phyloP scores from a whole-genome alignment of 2,888 invertebrate species.

The Troilus luridus region DNA sequence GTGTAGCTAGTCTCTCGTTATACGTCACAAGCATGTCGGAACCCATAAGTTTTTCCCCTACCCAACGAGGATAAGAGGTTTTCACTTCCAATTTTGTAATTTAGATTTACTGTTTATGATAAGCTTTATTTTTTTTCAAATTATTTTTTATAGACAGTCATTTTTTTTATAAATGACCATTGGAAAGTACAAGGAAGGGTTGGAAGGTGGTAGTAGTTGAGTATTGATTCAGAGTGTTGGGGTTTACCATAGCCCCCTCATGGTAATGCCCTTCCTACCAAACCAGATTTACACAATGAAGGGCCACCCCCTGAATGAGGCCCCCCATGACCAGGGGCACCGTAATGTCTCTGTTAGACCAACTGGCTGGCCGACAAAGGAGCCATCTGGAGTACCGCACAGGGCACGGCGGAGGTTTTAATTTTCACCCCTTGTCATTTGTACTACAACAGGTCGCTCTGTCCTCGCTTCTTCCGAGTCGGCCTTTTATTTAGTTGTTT shows the following conservation, averaged over 20 bases:
- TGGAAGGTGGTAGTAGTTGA: conserved; percentile 46
- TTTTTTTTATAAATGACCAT: background rate
- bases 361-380: conserved; percentile 51
- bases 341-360: conserved; percentile 57
- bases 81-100: no score
- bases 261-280: conserved; percentile 52
- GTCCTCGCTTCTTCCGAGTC: background rate
- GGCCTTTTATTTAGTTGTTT: background rate
- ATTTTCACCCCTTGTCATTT: conserved; percentile 54
- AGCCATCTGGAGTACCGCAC: conserved; percentile 56
- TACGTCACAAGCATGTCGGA: no score
- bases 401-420: conserved; percentile 36
- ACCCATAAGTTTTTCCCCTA: no score
- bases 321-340: background rate
- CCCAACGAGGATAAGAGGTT: no score
- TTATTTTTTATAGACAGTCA: background rate
- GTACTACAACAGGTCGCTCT: conserved; percentile 34
- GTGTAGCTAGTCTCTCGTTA: no score
- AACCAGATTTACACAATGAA: conserved; percentile 58
- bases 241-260: conserved; percentile 59
- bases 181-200: background rate
- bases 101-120: no score
- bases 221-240: conserved; percentile 58
- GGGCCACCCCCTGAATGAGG: background rate
- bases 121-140: background rate